A percentile compares a stretch with the other conserved stretches of the same genome.
Conservation (phyloP, 2,888 invertebrate genomes). For the Tetramorium bicarinatum region DNA sequence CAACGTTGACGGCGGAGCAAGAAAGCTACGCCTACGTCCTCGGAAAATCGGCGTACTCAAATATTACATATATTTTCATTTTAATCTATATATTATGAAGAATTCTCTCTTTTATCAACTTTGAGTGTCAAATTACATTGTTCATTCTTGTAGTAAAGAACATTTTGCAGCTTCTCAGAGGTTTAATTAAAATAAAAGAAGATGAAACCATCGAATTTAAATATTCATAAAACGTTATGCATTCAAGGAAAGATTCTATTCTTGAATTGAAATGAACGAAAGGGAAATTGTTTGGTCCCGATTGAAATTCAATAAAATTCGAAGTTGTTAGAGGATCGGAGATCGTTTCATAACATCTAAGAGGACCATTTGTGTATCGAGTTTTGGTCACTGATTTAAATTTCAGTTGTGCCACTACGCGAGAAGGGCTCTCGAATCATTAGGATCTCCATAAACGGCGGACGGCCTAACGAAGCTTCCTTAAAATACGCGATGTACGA, state of each 20-base stretch:
- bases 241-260: background rate
- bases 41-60: slow-evolving; percentile 18
- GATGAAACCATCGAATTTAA: slow-evolving; percentile 13
- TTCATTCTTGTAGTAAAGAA: background rate
- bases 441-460: slow-evolving; percentile 76
- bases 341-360: slow-evolving; percentile 44
- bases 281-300: slow-evolving; percentile 11
- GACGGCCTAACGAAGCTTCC: slow-evolving; percentile 76
- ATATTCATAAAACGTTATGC: background rate
- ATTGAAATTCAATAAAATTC: slow-evolving; percentile 45
- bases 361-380: slow-evolving; percentile 35
- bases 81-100: background rate
- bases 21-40: slow-evolving; percentile 13
- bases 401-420: slow-evolving; percentile 71
- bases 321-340: slow-evolving; percentile 11
- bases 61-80: background rate
- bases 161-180: background rate
- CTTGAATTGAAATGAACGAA: background rate
- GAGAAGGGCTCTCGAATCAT: slow-evolving; percentile 72
- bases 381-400: slow-evolving; percentile 65
- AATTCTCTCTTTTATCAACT: background rate
- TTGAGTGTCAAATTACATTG: background rate
- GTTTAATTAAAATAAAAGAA: background rate
- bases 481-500: slow-evolving; percentile 74
- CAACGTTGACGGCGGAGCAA: slow-evolving; percentile 12